Percentiles rank a stretch among this genome's conserved stretches.
phyloP scores from a whole-genome alignment of 1,140 invertebrate genomes.

The Drosophila mauritiana region DNA sequence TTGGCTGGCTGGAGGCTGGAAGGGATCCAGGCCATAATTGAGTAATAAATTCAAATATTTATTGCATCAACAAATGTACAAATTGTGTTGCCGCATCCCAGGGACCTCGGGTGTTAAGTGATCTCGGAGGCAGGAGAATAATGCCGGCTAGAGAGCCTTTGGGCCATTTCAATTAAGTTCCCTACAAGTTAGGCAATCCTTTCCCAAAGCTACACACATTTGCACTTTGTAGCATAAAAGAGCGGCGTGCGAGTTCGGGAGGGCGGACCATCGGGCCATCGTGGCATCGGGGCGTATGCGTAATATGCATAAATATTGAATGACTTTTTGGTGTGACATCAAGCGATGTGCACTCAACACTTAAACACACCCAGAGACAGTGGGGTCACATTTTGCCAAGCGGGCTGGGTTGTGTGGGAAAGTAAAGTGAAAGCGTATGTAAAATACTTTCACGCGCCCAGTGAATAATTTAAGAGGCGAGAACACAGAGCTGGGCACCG shows the following conservation, averaged over 20 bases:
- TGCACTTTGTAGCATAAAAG: slow-evolving; percentile 34
- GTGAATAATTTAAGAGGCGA: slow-evolving; percentile 56
- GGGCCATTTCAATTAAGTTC: slow-evolving; percentile 67
- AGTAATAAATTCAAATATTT: slow-evolving; percentile 73
- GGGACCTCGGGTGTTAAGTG: slow-evolving; percentile 45
- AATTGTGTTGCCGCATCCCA: slow-evolving; percentile 34
- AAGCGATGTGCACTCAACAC: slow-evolving; percentile 59
- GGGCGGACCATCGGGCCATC: background rate
- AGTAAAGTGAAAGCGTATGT: slow-evolving; percentile 60
- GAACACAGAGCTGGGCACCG: slow-evolving; percentile 10
- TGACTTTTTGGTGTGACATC: slow-evolving; percentile 61
- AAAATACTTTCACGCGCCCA: slow-evolving; percentile 62
- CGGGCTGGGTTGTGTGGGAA: background rate
- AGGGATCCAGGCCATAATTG: slow-evolving; percentile 44
- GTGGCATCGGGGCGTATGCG: slow-evolving; percentile 37
- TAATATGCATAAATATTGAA: slow-evolving; percentile 63
- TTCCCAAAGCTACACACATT: slow-evolving; percentile 49
- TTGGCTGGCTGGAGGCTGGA: background rate
- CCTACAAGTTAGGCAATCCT: slow-evolving; percentile 36
- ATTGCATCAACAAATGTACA: slow-evolving; percentile 65
- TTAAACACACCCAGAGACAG: slow-evolving; percentile 27
- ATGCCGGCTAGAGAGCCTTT: background rate
- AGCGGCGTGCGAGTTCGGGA: background rate
- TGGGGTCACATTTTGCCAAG: too few species aligned
- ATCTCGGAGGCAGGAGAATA: background rate